Evolutionary conservation across 2,113 vertebrate genomes (phyloP), one percentile per base, ranked within the genome.

Genomic region (Heterochromis multidens): DNA sequence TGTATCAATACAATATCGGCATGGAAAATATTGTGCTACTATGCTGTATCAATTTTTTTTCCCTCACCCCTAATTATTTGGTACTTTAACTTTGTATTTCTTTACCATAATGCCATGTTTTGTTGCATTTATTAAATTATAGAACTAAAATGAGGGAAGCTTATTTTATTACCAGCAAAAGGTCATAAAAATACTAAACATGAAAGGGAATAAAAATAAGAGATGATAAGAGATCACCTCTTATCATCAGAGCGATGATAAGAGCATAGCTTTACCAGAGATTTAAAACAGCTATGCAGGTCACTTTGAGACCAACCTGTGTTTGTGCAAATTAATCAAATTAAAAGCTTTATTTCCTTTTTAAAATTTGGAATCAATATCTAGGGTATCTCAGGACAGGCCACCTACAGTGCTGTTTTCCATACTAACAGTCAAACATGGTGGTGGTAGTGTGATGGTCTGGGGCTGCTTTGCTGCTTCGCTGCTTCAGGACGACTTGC

Each of bases 391-490:
- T n/a, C n/a, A n/a, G n/a, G n/a, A n/a, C 23, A 0, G 35, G n/a
- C 63, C 12, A 40, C 33, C 37, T 67, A 43, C 63, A 33, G 31
- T 33, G 31, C 31, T 33, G 31, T 33, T 3, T n/a, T n/a, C n/a
- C n/a, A n/a, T n/a, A 33, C 3, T 4, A 33, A 33, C 31, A 33
- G 31, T 43, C 63, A 67, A 67, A 43, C 37, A 43, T 43, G n/a
- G n/a, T 67, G 37, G 2, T 43, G 63, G 25, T 25, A 67, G 37
- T 37, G n/a, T 25, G 37, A 43, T 43, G n/a, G n/a, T 67, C 63
- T 67, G 63, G n/a, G 37, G 63, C 14, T 67, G n/a, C 35, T 67
- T 43, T 40, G 35, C n/a, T 43, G 62, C 37, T 43, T 67, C n/a
- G 25, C 46, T 49, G n/a, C n/a, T n/a, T n/a, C n/a, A n/a, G 46